phyloP scores from a whole-genome alignment of 2,797 vertebrate genomes.

The Gobionotothen gibberifrons region DNA sequence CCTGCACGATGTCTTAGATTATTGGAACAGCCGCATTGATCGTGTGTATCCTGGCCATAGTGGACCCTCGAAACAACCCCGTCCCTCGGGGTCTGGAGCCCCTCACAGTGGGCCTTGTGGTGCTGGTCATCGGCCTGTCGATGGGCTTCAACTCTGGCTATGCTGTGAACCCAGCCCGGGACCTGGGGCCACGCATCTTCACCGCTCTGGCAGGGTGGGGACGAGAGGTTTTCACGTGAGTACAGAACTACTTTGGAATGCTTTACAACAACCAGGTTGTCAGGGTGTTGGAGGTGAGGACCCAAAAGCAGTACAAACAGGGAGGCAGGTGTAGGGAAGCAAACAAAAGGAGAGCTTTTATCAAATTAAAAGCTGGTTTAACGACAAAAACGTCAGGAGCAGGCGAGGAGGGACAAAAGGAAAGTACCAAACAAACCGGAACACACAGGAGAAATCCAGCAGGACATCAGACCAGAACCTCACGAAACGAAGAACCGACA shows the following conservation, averaged over 20 bases:
- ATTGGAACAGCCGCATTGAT: slow-evolving; percentile 91
- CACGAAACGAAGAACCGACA: too few species aligned
- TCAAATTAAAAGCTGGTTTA: too few species aligned
- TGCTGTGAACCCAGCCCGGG: slow-evolving; percentile 91
- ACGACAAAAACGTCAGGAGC: too few species aligned
- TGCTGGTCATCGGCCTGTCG: slow-evolving; percentile 90
- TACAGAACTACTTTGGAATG: not conserved
- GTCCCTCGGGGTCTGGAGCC: slow-evolving; percentile 88
- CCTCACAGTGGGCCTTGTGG: slow-evolving; percentile 89
- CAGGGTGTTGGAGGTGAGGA: too few species aligned
- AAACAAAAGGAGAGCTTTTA: too few species aligned
- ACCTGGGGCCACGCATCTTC: slow-evolving; percentile 91
- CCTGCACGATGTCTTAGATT: slow-evolving; percentile 74
- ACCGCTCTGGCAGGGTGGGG: slow-evolving; percentile 91
- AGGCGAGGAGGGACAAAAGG: too few species aligned
- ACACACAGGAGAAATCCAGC: too few species aligned
- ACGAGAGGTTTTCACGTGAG: slow-evolving; percentile 89
- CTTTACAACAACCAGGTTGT: not conserved
- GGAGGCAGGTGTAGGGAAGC: too few species aligned
- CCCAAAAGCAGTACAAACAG: too few species aligned
- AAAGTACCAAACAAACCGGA: too few species aligned
- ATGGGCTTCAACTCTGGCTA: slow-evolving; percentile 95
- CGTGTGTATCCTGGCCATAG: slow-evolving; percentile 89
- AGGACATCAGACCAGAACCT: too few species aligned
- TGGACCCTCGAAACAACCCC: slow-evolving; percentile 89